Percentiles rank a stretch among this genome's conserved stretches.
Evolutionary conservation across 2,113 vertebrate genomes (phyloP).

Genomic region (Prochilodus magdalenae): DNA sequence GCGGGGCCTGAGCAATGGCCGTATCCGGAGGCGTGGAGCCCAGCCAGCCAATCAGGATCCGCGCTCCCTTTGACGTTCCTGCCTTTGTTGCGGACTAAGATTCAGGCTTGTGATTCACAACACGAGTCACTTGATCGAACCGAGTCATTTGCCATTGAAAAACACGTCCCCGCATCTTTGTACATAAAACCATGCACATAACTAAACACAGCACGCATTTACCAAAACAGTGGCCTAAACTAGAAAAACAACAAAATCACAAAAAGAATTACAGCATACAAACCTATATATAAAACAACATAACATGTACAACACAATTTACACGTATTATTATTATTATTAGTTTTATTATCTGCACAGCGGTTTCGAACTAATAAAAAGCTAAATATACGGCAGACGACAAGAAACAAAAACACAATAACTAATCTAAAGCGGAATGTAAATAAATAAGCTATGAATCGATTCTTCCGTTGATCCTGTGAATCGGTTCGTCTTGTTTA

Average conservation of each 20-base stretch:
- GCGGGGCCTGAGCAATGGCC: neutral
- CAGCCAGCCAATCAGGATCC: conserved; percentile 21
- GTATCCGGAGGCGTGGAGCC: conserved; percentile 23
- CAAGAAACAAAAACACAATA: neutral
- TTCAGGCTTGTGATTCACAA: neutral
- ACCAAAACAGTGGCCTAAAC: too few relatives aligned
- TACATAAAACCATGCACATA: too few relatives aligned
- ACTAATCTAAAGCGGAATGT: neutral
- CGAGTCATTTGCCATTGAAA: neutral
- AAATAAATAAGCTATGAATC: neutral
- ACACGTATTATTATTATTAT: too few relatives aligned
- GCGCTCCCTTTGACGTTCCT: neutral
- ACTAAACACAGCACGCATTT: neutral
- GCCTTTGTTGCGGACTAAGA: neutral
- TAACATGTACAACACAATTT: too few relatives aligned
- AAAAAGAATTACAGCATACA: too few relatives aligned
- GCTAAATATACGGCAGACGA: neutral
- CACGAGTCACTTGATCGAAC: neutral
- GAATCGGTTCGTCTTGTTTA: neutral
- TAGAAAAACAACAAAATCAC: too few relatives aligned
- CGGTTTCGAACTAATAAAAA: too few relatives aligned
- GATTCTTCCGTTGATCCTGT: neutral
- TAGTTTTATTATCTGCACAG: too few relatives aligned
- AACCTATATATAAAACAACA: too few relatives aligned
- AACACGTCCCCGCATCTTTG: too few relatives aligned